Evolutionary conservation across 1,140 invertebrate genomes (phyloP).

Genomic region (Penaeus japonicus): DNA sequence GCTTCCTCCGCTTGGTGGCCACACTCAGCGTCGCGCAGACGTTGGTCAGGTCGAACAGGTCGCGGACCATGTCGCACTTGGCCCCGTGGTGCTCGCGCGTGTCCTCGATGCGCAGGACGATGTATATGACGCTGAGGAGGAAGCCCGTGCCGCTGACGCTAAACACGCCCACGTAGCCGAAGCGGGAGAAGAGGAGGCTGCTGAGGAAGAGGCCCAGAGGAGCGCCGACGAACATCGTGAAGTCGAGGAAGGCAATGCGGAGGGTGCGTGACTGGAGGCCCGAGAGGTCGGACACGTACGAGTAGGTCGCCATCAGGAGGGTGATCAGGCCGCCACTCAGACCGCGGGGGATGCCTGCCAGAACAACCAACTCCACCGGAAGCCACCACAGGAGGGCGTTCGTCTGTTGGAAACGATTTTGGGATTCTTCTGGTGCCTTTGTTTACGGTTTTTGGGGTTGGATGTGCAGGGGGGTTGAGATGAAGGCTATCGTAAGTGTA

Average conservation of each 20-base stretch:
- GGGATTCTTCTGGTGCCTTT: too few species aligned
- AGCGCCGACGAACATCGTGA: neutral
- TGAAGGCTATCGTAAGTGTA: too few species aligned
- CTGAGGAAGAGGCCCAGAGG: neutral
- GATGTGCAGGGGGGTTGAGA: too few species aligned
- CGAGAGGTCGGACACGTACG: neutral
- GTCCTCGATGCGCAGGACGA: neutral
- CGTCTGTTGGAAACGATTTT: neutral
- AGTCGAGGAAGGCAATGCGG: neutral
- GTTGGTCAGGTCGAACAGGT: slow-evolving; percentile 18
- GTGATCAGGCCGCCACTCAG: neutral
- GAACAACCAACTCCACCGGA: neutral
- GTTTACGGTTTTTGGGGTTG: too few species aligned
- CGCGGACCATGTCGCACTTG: neutral
- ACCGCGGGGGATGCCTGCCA: neutral
- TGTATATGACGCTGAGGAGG: neutral
- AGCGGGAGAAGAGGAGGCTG: neutral
- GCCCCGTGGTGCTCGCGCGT: neutral
- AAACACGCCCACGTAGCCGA: neutral
- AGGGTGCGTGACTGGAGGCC: neutral
- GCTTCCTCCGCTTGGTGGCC: neutral
- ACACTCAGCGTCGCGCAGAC: neutral
- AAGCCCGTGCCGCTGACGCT: neutral
- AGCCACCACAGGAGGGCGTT: neutral
- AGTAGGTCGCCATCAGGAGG: neutral